phyloP scores from a whole-genome alignment of 1,140 invertebrate species.

The Solenopsis invicta region DNA sequence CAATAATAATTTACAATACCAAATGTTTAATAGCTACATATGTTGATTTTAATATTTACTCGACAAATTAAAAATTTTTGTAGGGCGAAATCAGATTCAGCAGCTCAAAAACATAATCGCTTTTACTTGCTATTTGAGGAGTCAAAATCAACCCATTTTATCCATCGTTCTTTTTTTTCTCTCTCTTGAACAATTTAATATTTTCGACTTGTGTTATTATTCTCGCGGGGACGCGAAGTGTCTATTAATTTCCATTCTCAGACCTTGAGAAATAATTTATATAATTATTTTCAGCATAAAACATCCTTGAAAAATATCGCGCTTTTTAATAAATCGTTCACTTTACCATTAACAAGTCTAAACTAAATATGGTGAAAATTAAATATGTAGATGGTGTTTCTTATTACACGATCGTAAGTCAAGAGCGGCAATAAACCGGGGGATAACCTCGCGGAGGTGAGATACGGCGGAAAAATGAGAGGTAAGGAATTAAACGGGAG shows the following conservation, averaged over 20 bases:
- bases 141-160: too few species aligned
- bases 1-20: too few species aligned
- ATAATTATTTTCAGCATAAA: background rate
- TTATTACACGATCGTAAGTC: background rate
- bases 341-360: background rate
- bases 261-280: background rate
- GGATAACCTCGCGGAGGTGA: background rate
- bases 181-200: too few species aligned
- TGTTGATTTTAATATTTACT: too few species aligned
- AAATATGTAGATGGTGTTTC: background rate
- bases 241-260: background rate
- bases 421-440: slow-evolving; percentile 5
- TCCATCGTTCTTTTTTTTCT: too few species aligned
- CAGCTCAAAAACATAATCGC: too few species aligned
- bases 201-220: background rate
- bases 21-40: too few species aligned
- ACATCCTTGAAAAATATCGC: background rate
- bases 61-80: too few species aligned
- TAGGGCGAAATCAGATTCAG: too few species aligned
- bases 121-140: too few species aligned
- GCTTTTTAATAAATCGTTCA: background rate
- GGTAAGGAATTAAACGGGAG: slow-evolving; percentile 1
- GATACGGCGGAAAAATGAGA: background rate
- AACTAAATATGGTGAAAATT: background rate
- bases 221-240: background rate